These are phyloP conservation scores for Grus americana DNA, from an alignment of 2,113 vertebrate genomes.

Conservation along the genomic window DNA sequence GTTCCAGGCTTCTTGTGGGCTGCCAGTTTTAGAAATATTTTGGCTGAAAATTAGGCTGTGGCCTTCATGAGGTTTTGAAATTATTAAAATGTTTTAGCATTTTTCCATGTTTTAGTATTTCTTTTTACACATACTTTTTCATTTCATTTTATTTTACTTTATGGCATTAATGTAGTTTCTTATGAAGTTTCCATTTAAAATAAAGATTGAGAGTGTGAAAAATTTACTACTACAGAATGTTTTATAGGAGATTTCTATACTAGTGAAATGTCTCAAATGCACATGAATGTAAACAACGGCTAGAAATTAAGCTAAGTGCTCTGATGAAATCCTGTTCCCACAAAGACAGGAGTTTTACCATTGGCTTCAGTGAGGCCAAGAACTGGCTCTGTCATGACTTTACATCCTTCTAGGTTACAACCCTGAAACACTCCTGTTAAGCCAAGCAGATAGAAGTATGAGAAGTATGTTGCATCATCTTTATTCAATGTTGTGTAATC, in stretches of 20 bases:
- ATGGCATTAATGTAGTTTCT: not conserved
- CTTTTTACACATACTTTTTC: not conserved
- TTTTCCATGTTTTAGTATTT: conserved; percentile 40
- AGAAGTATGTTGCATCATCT: not conserved
- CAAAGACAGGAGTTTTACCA: not conserved
- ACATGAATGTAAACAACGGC: not conserved
- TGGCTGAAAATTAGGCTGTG: conserved; percentile 40
- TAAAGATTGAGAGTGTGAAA: not conserved
- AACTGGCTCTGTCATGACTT: not conserved
- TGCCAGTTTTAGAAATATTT: conserved; percentile 61
- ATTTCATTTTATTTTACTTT: not conserved
- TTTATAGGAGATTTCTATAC: not conserved
- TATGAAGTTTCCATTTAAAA: conserved; percentile 3
- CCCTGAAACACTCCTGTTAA: not conserved
- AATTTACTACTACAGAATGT: not conserved
- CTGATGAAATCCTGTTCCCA: not conserved
- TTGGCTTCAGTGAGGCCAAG: not conserved
- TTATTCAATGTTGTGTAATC: not conserved
- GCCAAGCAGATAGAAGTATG: not conserved
- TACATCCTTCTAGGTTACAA: not conserved
- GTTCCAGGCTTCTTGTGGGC: conserved; percentile 59
- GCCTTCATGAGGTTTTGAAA: conserved; percentile 57
- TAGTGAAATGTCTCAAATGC: not conserved
- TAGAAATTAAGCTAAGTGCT: not conserved
- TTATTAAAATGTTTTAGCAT: conserved; percentile 28